Evolutionary conservation across 2,888 invertebrate genomes (phyloP).

Genomic region (Machimus rusticus): DNA sequence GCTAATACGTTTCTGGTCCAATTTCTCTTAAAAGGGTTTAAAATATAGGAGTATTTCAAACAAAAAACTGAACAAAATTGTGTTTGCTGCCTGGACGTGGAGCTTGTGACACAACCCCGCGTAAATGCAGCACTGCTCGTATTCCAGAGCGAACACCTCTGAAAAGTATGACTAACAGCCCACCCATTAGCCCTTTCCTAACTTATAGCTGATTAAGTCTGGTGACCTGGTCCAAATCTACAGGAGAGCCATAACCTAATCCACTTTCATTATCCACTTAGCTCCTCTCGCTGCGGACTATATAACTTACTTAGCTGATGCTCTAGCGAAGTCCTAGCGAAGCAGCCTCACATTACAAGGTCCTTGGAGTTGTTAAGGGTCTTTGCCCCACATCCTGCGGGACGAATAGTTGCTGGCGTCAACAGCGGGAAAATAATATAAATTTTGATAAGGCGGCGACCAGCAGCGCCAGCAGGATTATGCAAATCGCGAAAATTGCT

Average conservation of each 20-base stretch:
- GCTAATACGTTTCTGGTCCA: too few species aligned
- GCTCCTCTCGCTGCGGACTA: neutral
- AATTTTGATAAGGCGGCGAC: slow-evolving; percentile 34
- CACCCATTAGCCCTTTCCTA: neutral
- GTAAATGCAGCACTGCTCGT: neutral
- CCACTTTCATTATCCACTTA: slow-evolving; percentile 31
- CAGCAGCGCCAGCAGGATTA: slow-evolving; percentile 14
- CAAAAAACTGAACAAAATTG: neutral
- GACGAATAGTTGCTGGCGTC: neutral
- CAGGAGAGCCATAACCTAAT: neutral
- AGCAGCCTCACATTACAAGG: neutral
- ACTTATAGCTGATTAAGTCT: neutral
- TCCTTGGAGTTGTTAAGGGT: neutral
- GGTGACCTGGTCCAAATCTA: neutral
- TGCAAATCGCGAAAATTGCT: slow-evolving; percentile 37
- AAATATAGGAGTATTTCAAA: neutral
- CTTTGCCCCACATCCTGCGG: neutral
- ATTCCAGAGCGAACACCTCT: neutral
- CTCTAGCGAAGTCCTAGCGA: neutral
- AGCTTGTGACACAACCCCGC: too few species aligned
- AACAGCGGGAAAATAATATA: slow-evolving; percentile 39
- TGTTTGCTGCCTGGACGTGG: neutral
- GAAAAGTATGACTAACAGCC: neutral
- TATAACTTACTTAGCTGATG: neutral
- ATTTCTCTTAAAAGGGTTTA: too few species aligned